Evolutionary conservation across 2,797 vertebrate genomes (phyloP), one percentile per base, ranked within the genome.

Genomic region (Acrossocheilus fasciatus): DNA sequence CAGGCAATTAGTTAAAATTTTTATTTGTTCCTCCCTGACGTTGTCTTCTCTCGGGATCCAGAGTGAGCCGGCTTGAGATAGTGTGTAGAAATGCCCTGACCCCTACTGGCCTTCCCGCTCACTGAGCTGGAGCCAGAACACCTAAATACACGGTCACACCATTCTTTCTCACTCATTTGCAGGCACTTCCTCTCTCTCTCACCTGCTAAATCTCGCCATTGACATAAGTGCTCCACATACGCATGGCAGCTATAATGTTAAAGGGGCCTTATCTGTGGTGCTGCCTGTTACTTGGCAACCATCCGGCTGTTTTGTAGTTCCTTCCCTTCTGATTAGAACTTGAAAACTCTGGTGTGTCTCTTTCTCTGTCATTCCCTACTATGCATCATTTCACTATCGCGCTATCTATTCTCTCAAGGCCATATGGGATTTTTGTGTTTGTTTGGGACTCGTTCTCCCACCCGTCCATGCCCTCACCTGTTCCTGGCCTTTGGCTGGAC

Each of bases 201-300:
- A 74, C 57, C 45, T 80, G 66, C 47, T 79, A 62, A 34, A 86
- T 20, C 77, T 52, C 20, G 18, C 26, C 41, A 39, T 81, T 80
- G 39, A 72, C 50, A 70, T 36, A n/a, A 72, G 76, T 43, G 17
- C n/a, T 70, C 64, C 26, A 20, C 8, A 5, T 36, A 84, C 15
- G 66, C 68, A 85, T 59, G 50, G 5, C 68, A 72, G 20, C 26
- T 59, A 23, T 70, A 36, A 34, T 78, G 52, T 73, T 50, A 70
- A 85, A 86, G 90, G 89, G 90, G 30, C 34, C 76, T 73, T 57
- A 77, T 77, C n/a, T 36, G n/a, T 73, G 41, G 84, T 89, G 88
- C 91, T 91, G 90, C 91, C 91, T 88, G 95, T 96, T 95, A 94
- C 95, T 93, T 95, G 93, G 95, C 94, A 95, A 96, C 95, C 85